Evolutionary conservation across 2,113 vertebrate genomes (phyloP), one percentile per base, ranked within the genome.

Genomic region (Eudyptes chrysolophus): DNA sequence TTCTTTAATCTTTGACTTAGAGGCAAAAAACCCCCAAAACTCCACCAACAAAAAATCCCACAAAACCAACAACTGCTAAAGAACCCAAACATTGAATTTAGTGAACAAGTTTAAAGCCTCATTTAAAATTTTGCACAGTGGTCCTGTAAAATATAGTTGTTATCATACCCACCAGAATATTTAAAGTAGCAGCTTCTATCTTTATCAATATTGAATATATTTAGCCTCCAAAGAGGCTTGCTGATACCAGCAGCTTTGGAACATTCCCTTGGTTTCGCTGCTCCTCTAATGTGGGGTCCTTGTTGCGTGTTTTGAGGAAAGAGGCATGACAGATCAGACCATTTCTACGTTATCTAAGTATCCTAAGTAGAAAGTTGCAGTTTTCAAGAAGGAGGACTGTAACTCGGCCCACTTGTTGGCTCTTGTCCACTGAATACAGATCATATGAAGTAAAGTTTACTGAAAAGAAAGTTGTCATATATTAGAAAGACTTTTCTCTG

Each of bases 181-280:
- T 89, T 85, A 80, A 77, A 83, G 27, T 34, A 54, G 19, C 24
- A 58, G 19, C 34, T 85, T 91, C 57, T 83, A 4, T 87, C 34
- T 87, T 76, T 66, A 48, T 85, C 48, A 64, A 16, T 65, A 54
- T 6, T 46, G 16, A 55, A 30, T 44, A 6, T 55, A 1, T 89
- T 77, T 94, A 58, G 19, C 10, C 34, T 86, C 30, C 20, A 7
- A 36, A 57, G 49, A 62, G 30, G 46, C 5, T 11, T 62, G 34
- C 49, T 92, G 82, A 46, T 84, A 54, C 44, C 15, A 52, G 10
- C 61, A 94, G 76, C n/a, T 94, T 93, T 88, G 82, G 62, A 72
- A 65, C 26, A 11, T 88, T 90, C 49, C 69, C 25, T 74, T 84
- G 66, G 20, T 26, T 68, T 77, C 60, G 25, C 49, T 60, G 2